These are phyloP conservation scores for Cyprinodon diabolis DNA, from an alignment of 2,797 vertebrate species.

Conservation along the genomic window DNA sequence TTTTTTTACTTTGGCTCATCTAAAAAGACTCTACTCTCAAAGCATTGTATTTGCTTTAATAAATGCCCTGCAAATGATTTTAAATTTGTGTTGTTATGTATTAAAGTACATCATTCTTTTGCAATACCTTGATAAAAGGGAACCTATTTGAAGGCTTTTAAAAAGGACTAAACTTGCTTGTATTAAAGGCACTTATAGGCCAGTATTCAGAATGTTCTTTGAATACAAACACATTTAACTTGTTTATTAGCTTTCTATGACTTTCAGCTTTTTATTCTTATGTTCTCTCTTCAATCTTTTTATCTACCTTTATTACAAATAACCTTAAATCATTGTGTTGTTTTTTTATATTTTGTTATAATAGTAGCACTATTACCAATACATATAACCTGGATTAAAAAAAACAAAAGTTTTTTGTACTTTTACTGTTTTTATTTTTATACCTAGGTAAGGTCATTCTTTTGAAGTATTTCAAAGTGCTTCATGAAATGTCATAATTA, in stretches of 20 bases:
- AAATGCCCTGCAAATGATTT: too few relatives aligned
- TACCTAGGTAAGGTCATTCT: too few relatives aligned
- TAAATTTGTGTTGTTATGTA: too few relatives aligned
- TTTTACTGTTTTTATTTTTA: not conserved
- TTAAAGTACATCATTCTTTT: not conserved
- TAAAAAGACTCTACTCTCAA: too few relatives aligned
- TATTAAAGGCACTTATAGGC: not conserved
- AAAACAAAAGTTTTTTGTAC: not conserved
- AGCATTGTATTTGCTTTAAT: too few relatives aligned
- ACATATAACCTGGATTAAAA: not conserved
- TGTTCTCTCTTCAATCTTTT: not conserved
- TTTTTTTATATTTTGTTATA: not conserved
- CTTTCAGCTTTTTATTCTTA: not conserved
- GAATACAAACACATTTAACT: not conserved
- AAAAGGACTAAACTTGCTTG: not conserved
- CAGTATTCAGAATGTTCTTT: not conserved
- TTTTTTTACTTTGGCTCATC: too few relatives aligned
- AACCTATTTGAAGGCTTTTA: not conserved
- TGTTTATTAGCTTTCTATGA: not conserved
- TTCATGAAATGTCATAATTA: constrained; percentile 29
- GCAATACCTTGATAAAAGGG: not conserved
- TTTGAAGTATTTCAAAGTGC: constrained; percentile 44
- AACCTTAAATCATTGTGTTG: not conserved
- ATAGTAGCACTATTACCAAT: not conserved
- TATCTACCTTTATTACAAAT: not conserved